Percentiles rank a stretch among this genome's conserved stretches.
phyloP scores from a whole-genome alignment of 2,797 vertebrate genomes.

The Natrix natrix region DNA sequence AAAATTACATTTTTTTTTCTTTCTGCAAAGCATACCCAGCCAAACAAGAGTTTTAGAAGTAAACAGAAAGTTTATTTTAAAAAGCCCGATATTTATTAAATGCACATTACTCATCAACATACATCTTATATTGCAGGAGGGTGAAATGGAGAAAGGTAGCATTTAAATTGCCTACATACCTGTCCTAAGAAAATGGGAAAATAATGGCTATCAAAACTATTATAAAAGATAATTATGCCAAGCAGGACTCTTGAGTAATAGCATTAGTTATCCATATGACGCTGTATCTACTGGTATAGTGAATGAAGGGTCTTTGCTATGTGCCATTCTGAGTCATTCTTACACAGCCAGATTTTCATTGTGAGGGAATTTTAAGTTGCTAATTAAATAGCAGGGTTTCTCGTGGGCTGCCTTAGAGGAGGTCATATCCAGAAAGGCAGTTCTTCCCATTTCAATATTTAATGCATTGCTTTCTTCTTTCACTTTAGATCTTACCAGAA shows the following conservation, averaged over 20 bases:
- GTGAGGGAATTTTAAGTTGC: neutral
- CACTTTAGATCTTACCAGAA: constrained; percentile 20
- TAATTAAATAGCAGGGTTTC: constrained; percentile 2
- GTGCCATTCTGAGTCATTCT: constrained; percentile 6
- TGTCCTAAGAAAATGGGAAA: neutral
- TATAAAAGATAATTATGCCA: constrained; percentile 10
- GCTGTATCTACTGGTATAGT: neutral
- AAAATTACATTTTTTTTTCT: neutral
- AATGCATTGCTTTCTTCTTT: neutral
- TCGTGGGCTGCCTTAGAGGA: neutral
- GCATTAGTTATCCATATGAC: neutral
- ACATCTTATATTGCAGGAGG: neutral
- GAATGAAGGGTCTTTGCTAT: neutral
- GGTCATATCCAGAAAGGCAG: neutral
- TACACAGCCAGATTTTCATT: neutral
- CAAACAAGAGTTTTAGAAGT: neutral
- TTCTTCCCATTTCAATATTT: neutral
- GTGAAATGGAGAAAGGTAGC: neutral
- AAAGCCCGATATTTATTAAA: constrained; percentile 1
- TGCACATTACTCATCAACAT: neutral
- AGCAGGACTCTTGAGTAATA: neutral
- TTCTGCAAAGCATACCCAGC: neutral
- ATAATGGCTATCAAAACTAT: neutral
- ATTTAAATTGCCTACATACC: constrained; percentile 7
- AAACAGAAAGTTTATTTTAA: constrained; percentile 1